Percentiles rank a stretch among this genome's conserved stretches.
Conservation (phyloP, 2,113 vertebrate genomes). For the Pedionomus torquatus region DNA sequence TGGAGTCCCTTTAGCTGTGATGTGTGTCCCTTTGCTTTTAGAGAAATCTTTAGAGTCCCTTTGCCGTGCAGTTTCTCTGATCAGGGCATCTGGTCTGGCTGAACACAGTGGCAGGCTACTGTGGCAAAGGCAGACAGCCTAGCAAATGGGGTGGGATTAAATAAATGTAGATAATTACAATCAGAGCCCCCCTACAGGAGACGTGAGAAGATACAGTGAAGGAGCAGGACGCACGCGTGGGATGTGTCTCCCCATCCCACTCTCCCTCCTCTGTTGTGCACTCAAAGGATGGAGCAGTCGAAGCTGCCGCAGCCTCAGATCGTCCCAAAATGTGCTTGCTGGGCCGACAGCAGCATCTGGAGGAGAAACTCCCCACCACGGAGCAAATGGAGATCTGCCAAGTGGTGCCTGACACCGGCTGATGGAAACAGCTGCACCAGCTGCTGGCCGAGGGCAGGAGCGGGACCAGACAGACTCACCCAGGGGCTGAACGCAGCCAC, state of each 20-base stretch:
- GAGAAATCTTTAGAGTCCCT: no score
- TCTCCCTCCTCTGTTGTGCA: neutral
- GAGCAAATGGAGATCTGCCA: neutral
- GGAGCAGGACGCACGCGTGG: accelerated
- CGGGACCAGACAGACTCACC: neutral
- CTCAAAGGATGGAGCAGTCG: neutral
- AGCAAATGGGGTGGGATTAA: neutral
- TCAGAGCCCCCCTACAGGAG: accelerated
- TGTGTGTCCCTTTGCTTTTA: no score
- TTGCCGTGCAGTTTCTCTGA: neutral
- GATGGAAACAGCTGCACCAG: neutral
- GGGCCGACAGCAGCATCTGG: neutral
- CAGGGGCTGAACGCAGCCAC: accelerated
- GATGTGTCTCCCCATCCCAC: neutral
- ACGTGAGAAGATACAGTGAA: neutral
- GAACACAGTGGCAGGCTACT: neutral
- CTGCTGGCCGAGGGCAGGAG: neutral
- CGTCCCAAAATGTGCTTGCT: neutral
- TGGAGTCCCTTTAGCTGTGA: neutral
- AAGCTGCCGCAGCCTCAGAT: neutral
- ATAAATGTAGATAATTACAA: neutral
- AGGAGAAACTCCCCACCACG: accelerated
- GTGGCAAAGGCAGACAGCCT: neutral
- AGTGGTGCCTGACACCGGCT: neutral
- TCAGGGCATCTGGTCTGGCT: neutral